Evolutionary conservation across 37 sponge, comb jelly and placozoan genomes (phyloP).

Genomic region (Mnemiopsis leidyi): DNA sequence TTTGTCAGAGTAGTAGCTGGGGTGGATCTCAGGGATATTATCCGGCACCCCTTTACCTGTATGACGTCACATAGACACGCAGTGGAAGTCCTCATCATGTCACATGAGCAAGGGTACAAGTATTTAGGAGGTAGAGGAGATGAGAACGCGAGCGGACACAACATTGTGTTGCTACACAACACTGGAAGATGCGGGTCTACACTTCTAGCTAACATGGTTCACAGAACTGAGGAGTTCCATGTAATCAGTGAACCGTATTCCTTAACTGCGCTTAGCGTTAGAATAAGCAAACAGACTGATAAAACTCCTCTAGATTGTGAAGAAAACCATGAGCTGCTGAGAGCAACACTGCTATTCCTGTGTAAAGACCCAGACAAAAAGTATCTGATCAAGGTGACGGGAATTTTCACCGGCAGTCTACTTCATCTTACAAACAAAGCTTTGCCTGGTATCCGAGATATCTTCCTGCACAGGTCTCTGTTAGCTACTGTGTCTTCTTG

Average conservation of each 20-base stretch:
- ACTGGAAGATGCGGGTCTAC: background rate
- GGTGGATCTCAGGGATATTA: background rate
- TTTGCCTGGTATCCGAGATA: background rate
- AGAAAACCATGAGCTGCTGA: background rate
- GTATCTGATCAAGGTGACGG: background rate
- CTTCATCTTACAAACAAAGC: background rate
- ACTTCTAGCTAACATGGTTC: background rate
- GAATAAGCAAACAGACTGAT: background rate
- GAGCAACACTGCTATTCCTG: background rate
- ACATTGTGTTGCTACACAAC: background rate
- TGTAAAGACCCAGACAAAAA: background rate
- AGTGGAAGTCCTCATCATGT: background rate
- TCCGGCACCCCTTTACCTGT: background rate
- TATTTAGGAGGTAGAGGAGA: background rate
- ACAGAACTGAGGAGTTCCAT: background rate
- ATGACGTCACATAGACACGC: background rate
- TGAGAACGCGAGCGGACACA: background rate
- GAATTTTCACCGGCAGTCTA: background rate
- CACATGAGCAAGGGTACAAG: background rate
- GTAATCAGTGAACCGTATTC: background rate
- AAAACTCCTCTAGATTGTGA: background rate
- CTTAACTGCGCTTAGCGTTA: background rate
- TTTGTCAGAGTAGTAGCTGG: background rate
- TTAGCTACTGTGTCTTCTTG: background rate
- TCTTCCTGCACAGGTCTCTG: background rate